A percentile compares a stretch with the other conserved stretches of the same genome.
Evolutionary conservation across 2,888 invertebrate genomes (phyloP).

Genomic region (Hydriomena furcata): DNA sequence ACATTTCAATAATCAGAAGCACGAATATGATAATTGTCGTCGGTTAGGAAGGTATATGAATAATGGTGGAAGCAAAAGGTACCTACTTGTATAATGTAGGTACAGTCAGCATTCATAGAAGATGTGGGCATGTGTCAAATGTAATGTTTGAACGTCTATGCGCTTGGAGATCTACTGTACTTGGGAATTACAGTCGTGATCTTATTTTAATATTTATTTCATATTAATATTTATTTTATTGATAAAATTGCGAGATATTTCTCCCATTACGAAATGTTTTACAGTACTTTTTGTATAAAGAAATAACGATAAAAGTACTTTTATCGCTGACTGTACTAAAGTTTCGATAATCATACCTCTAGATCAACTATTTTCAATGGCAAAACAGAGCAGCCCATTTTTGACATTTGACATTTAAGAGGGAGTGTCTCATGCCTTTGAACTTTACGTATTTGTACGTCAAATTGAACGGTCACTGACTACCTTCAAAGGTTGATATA

Average conservation of each 20-base stretch:
- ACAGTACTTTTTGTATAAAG: too few species aligned
- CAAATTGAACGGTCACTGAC: slow-evolving; percentile 25
- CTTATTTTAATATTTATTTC: too few species aligned
- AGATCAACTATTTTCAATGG: slow-evolving; percentile 6
- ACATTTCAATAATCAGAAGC: slow-evolving; percentile 15
- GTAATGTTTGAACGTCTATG: too few species aligned
- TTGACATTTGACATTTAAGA: slow-evolving; percentile 31
- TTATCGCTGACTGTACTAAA: not conserved
- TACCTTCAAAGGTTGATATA: slow-evolving; percentile 18
- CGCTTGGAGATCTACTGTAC: too few species aligned
- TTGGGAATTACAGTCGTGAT: too few species aligned
- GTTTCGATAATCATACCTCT: not conserved
- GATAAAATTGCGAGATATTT: too few species aligned
- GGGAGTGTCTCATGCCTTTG: slow-evolving; percentile 34
- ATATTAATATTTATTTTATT: too few species aligned
- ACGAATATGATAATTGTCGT: slow-evolving; percentile 14
- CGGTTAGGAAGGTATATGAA: not conserved
- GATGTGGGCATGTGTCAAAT: not conserved
- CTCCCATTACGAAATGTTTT: too few species aligned
- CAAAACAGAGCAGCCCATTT: slow-evolving; percentile 17
- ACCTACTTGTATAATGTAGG: not conserved
- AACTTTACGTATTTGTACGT: slow-evolving; percentile 34
- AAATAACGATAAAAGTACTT: too few species aligned
- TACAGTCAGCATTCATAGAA: not conserved
- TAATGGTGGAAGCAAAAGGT: slow-evolving; percentile 7